Base-by-base conservation (phyloP, 2,113 vertebrate species). In the Hystrix cristata region DNA sequence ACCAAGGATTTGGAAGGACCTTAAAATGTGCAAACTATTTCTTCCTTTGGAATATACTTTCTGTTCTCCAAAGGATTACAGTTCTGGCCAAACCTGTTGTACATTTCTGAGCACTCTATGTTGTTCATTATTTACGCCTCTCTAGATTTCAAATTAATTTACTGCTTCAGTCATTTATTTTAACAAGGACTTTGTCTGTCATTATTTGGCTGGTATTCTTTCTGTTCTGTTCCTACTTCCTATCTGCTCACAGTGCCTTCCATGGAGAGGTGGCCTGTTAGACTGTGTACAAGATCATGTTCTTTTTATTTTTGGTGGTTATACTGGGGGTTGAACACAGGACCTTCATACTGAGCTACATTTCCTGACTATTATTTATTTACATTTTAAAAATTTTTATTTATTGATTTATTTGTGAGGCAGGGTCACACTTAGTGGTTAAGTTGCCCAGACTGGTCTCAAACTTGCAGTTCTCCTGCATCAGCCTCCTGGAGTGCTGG, bases 51-150 rank as follows among this genome's bases (percentile, higher is more conserved):
- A 60, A 15, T 4, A n/a, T 34, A 46, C 2, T 29, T 27, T 59
- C 9, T 55, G 6, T 48, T 13, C 55, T 27, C 11, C 65, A 3
- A 7, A 21, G 14, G 8, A 46, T 34, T 57, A 53, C 43, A 46
- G 38, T 7, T 0, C 2, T n/a, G 10, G n/a, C 29, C 19, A 53
- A 10, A 57, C 5, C 3, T 72, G 5, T 19, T 29, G 6, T 23
- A 13, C 0, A 29, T 3, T 46, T 0, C 23, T 6, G 43, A 27
- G 5, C 14, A 51, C 5, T 46, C 29, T 29, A 0, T 31, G 23
- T 0, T 67, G 10, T 55, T 7, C 29, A n/a, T n/a, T 62, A 69
- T 46, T 87, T 43, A n/a, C 10, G 72, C 5, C 19, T 29, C 3
- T 8, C 53, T 38, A 14, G 1, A 53, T 89, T 93, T 74, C 12